Base-by-base conservation (phyloP, 2,888 invertebrate species). In the Lagria hirta region DNA sequence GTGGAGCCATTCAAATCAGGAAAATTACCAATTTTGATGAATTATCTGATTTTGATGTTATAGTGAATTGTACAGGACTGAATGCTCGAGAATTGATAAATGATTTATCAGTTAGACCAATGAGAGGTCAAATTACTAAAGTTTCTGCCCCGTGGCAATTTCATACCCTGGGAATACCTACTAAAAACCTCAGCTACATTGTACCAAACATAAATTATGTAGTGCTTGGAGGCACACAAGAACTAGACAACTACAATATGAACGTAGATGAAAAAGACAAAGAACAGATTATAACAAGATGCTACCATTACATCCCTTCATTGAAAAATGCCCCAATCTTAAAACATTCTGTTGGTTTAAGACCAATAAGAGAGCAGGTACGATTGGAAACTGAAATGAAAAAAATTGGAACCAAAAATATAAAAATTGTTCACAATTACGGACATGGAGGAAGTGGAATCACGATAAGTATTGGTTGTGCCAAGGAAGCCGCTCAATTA, bases 381-480 rank as follows among this genome's bases (percentile, higher is more conserved):
- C 76, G 88, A 23, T 58, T 91, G 16, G 88, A 89, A 56, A 55
- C 73, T 0, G 82, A 84, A 58, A 55, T 64, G n/a, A 58, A 56
- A 16, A 30, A 14, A 22, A 20, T 20, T 6, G 30, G 27, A 3
- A 48, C 64, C 40, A 78, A 72, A 60, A 36, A 23, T 10, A 45
- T 69, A 1, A 64, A 80, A 58, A 72, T 85, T 32, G 81, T 91
- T 47, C 90, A 91, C 64, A 90, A 91, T 70, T 91, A 91, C 63
- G 91, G 88, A 2, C 91, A 92, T 62, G 90, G 90, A 24, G 91
- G 91, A 20, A 82, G 85, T 50, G 91, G 91, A 0, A 76, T 92
- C 1, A 90, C 90, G 0, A 59, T 90, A 3, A 78, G 80, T 51
- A 86, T 88, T 83, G 91, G 91, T 7, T 90, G 90, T 68, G 88